Percentiles rank a stretch among this genome's conserved stretches.
These are phyloP conservation scores for Dione vanillae DNA, from an alignment of 2,888 invertebrate species.

Conservation along the genomic window DNA sequence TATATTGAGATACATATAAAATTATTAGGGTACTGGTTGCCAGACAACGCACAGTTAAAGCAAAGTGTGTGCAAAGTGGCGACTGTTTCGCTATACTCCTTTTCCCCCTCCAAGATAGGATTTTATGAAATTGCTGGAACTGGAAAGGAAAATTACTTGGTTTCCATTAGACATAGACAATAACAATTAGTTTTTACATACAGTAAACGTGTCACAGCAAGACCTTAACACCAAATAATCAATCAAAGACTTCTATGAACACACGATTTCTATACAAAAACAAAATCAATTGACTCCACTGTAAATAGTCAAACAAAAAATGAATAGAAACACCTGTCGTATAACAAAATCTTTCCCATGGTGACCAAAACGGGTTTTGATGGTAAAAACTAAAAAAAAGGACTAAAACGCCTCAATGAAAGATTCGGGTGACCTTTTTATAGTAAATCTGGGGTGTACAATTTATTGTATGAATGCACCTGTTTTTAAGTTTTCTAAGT, in stretches of 20 bases:
- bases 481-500: slow-evolving; percentile 5
- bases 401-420: slow-evolving; percentile 52
- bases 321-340: slow-evolving; percentile 71
- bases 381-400: slow-evolving; percentile 61
- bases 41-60: too few relatives aligned
- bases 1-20: too few relatives aligned
- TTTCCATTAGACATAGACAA: too few relatives aligned
- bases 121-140: too few relatives aligned
- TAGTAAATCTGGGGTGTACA: slow-evolving; percentile 17
- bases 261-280: slow-evolving; percentile 30
- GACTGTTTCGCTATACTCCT: too few relatives aligned
- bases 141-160: too few relatives aligned
- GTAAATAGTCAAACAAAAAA: slow-evolving; percentile 33
- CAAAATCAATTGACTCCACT: slow-evolving; percentile 39
- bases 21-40: too few relatives aligned
- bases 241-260: slow-evolving; percentile 16
- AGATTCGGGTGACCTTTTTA: slow-evolving; percentile 28
- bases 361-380: slow-evolving; percentile 66
- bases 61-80: too few relatives aligned
- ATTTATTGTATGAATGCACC: slow-evolving; percentile 24
- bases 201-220: not conserved
- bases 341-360: slow-evolving; percentile 68
- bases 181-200: too few relatives aligned
- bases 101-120: too few relatives aligned
- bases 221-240: not conserved